Base-by-base conservation (phyloP, 2,113 vertebrate species). In the Chaetodon trifascialis region DNA sequence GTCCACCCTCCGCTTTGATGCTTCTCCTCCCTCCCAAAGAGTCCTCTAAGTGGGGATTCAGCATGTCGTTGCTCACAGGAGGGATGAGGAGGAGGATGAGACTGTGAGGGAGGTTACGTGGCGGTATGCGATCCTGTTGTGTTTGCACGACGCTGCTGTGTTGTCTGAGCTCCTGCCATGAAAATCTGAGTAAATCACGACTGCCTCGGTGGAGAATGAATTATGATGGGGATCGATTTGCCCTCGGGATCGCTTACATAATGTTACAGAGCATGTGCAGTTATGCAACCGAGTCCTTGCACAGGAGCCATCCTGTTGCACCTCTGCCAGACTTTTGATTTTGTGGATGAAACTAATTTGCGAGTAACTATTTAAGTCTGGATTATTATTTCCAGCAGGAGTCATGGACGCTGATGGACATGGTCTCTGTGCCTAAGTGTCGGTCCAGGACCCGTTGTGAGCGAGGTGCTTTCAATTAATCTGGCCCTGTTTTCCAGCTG, bases 391-490 rank as follows among this genome's bases (percentile, higher is more conserved):
- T 69, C 21, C 54, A 46, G 82, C 66, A 64, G 70, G 56, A 67
- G 44, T 55, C 40, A 0, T 38, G 62, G 38, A 58, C 23, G 54
- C 21, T 56, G 76, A 66, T 40, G 70, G 76, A 80, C 72, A 14
- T 36, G 42, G 38, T 72, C 67, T 72, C 1, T 58, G 70, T 47
- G 56, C 7, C 47, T 34, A 30, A 40, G 42, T 64, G 60, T 79
- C 59, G 14, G 55, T 63, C 69, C 19, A 12, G 54, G 54, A 71
- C 80, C 79, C 46, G 67, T 72, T 51, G 56, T 12, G 59, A 76
- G 73, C 3, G 52, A 67, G 54, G 51, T 49, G 69, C 65, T 65
- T 81, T 88, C 82, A 68, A 76, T 91, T 89, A 87, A 91, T 91
- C 76, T 71, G 59, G 36, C 47, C 21, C 10, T 46, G 64, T 77